phyloP scores from a whole-genome alignment of 2,113 vertebrate species.

The Formicarius rufipectus region DNA sequence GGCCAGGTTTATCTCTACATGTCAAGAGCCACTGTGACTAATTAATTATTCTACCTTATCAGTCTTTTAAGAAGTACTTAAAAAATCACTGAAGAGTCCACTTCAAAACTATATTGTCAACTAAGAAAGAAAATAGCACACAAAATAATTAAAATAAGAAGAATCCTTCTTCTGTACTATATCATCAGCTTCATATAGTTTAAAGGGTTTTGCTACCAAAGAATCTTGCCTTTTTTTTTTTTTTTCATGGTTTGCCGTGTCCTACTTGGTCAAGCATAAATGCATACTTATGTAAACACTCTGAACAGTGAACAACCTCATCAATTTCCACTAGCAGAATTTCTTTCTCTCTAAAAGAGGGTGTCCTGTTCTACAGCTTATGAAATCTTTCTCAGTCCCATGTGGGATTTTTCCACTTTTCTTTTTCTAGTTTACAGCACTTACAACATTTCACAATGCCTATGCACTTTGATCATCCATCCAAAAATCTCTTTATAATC shows the following conservation, averaged over 20 bases:
- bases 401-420: neutral
- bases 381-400: neutral
- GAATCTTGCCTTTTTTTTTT: neutral
- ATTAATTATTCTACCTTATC: conserved; percentile 13
- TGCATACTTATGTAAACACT: neutral
- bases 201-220: neutral
- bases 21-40: neutral
- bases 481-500: neutral
- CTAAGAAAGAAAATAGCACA: neutral
- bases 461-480: neutral
- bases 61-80: neutral
- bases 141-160: neutral
- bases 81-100: neutral
- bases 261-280: neutral
- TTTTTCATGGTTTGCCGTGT: neutral
- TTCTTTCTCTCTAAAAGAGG: neutral
- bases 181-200: neutral
- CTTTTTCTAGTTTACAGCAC: neutral
- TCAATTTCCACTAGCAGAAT: neutral
- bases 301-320: neutral
- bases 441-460: neutral
- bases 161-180: neutral
- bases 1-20: neutral
- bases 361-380: neutral
- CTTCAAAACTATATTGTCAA: neutral